Base-by-base conservation (phyloP, 2,113 vertebrate species). In the Nothobranchius furzeri region DNA sequence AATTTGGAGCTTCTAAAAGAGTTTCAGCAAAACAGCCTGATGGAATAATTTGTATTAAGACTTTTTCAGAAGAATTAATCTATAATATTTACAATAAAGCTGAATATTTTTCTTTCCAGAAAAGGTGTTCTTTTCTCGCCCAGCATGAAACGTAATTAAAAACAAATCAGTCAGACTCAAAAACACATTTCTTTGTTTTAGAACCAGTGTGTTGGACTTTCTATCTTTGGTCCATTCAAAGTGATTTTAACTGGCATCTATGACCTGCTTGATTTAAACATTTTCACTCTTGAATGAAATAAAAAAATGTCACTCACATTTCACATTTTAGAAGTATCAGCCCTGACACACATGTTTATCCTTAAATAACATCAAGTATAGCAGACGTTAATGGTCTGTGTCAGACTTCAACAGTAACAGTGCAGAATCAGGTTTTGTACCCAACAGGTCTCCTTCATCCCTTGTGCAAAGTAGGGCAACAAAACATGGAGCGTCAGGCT, bases 11-110 rank as follows among this genome's bases (percentile, higher is more conserved):
- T 64, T 70, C 14, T 78, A 87, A 87, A 76, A 82, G 30, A 13
- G 63, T 76, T 30, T 17, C 4, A 73, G 49, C 3, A 48, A 73
- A 77, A 73, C 51, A 68, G 42, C 64, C 37, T 47, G 69, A 87
- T 70, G 61, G 60, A 83, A 64, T 48, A 73, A 70, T 46, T 69
- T n/a, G 36, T 75, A 81, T 87, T 85, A 78, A 89, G 65, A 62
- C 78, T 87, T 70, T 20, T 76, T 69, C 68, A 78, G 60, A 73
- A 70, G 68, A 78, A 75, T 79, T 40, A 66, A 78, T 87, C 57
- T 87, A 90, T 85, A 89, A 59, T 88, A 93, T 91, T 90, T 90
- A 92, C 89, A 90, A 40, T 75, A 57, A 50, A 63, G 12, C 62
- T 52, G 42, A 61, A 70, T 49, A 69, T 70, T 68, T 72, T 65